phyloP scores from a whole-genome alignment of 2,888 invertebrate species.

The Colostygia pectinataria region DNA sequence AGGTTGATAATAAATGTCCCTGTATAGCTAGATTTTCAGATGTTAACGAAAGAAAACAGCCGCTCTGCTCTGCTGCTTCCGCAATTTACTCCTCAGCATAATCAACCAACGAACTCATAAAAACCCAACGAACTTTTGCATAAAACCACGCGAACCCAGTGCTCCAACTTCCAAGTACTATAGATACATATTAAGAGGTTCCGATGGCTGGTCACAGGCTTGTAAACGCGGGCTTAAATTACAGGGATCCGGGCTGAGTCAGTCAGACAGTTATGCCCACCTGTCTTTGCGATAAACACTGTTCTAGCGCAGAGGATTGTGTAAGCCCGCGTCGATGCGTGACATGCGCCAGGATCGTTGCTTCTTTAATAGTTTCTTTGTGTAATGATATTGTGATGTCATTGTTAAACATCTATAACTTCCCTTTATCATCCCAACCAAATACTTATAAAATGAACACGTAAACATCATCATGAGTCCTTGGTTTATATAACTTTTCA shows the following conservation, averaged over 20 bases:
- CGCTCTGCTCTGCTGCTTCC: not conserved
- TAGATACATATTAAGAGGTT: slow-evolving; percentile 33
- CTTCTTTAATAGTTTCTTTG: slow-evolving; percentile 23
- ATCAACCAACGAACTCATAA: slow-evolving; percentile 3
- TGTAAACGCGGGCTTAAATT: slow-evolving; percentile 36
- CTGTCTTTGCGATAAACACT: slow-evolving; percentile 38
- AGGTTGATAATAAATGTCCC: no score
- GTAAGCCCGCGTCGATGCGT: slow-evolving; percentile 37
- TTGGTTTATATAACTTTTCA: no score
- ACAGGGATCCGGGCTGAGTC: slow-evolving; percentile 48
- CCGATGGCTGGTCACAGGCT: slow-evolving; percentile 26
- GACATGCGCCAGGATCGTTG: slow-evolving; percentile 21
- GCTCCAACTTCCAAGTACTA: slow-evolving; percentile 3
- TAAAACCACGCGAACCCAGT: slow-evolving; percentile 2
- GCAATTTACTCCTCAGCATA: not conserved
- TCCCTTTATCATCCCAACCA: no score
- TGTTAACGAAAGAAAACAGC: no score
- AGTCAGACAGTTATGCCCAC: slow-evolving; percentile 27
- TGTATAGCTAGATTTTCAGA: no score
- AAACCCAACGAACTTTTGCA: slow-evolving; percentile 9
- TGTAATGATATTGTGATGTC: slow-evolving; percentile 18
- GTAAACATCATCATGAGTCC: no score
- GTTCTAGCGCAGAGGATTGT: slow-evolving; percentile 33
- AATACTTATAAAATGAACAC: no score
- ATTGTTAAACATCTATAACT: not conserved